Evolutionary conservation across 2,797 vertebrate species (phyloP).

Genomic region (Argentina silus): DNA sequence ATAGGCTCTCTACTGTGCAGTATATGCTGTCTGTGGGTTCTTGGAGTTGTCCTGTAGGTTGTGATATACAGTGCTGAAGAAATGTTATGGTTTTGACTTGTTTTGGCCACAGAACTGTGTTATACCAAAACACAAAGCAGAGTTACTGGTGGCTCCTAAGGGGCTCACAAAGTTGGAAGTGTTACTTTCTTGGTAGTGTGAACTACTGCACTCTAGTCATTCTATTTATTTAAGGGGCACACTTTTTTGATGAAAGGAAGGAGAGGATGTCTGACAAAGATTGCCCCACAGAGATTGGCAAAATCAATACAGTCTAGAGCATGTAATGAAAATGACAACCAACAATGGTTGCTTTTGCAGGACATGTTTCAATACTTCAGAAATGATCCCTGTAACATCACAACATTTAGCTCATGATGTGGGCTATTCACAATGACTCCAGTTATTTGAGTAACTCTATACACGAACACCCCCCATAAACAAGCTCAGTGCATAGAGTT

Average conservation of each 20-base stretch:
- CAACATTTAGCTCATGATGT: background rate
- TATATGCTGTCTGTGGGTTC: background rate
- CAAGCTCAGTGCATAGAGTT: background rate
- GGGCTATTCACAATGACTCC: background rate
- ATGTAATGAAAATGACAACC: background rate
- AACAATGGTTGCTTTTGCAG: background rate
- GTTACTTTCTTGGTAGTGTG: background rate
- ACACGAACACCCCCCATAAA: background rate
- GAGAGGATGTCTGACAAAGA: too few species aligned
- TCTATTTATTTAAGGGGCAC: background rate
- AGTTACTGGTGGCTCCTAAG: background rate
- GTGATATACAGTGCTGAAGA: background rate
- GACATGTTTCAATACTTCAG: background rate
- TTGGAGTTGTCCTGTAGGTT: background rate
- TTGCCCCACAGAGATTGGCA: background rate
- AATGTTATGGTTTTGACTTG: background rate
- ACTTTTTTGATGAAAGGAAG: background rate
- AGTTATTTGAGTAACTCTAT: background rate
- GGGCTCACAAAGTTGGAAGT: background rate
- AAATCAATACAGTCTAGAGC: background rate
- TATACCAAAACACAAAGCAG: background rate
- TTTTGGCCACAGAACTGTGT: slow-evolving; percentile 5
- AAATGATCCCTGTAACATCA: background rate
- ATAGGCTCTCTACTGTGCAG: background rate
- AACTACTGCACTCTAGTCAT: background rate